Evolutionary conservation across 2,888 invertebrate genomes (phyloP), one percentile per base, ranked within the genome.

Genomic region (Heliconius sara): DNA sequence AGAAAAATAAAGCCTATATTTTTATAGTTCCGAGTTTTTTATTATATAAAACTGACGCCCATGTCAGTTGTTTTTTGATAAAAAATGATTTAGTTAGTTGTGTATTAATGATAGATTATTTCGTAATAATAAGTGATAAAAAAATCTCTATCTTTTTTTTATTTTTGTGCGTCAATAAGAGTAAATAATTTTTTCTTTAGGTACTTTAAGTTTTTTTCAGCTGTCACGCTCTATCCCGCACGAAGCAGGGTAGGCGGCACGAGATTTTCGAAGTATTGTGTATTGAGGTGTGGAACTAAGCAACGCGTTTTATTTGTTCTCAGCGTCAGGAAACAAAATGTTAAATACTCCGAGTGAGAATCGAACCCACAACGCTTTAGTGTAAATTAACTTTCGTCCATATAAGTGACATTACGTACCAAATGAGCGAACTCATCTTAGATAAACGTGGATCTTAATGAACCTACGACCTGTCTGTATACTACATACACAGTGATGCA

Each of bases 1-100:
- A 65, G n/a, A 34, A 25, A 75, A 75, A 43, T 70, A 75, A 63
- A 22, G 63, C 25, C 43, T 76, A 63, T 60, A 60, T 70, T 12
- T 57, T 7, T 25, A 43, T n/a, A 70, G 12, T 43, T 70, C 4
- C 25, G 13, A 25, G 39, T 68, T 43, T 70, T 68, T 39, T 67
- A 22, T 57, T 13, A 57, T 57, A 57, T 57, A 19, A 16, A 34
- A 22, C 22, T 67, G 39, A 39, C 39, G n/a, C 19, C 19, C n/a
- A 16, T 9, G 16, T 16, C 5, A 47, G 47, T 68, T n/a, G 12
- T 19, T 22, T 39, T 68, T 68, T n/a, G 13, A 27, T 68, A 39
- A 0, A 5, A 67, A 68, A n/a, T 1, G n/a, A 68, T 39, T 19
- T n/a, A 34, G 0, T 34, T 34, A 34, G 5, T 68, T 68, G 13